Base-by-base conservation (phyloP, 2,797 vertebrate species). In the Helostoma temminkii region DNA sequence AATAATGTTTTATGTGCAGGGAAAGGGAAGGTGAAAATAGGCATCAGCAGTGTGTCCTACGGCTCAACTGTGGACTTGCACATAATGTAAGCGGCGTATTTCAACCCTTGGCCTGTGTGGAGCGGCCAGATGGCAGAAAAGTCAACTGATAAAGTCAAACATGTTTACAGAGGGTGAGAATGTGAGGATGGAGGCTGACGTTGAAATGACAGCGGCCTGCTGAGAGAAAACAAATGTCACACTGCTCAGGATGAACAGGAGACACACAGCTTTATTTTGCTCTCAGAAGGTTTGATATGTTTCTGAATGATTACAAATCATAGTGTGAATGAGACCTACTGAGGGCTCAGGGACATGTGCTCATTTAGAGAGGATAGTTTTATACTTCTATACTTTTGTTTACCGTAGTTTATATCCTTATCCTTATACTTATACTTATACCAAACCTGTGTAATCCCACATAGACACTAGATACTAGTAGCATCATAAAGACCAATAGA, bases 131-230 rank as follows among this genome's bases (percentile, higher is more conserved):
- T 91, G 90, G 86, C 80, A 71, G 57, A 71, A 74, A 83, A 90
- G 88, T 88, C 85, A 80, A 88, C 71, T 42, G 71, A 82, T 85
- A 76, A 88, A 90, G 87, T 91, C 86, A 85, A 85, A 80, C 83
- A 59, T 88, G 84, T 80, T 89, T 84, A 75, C 55, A 30, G 68
- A 70, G 73, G 69, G 76, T 72, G 86, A 68, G 76, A 83, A 72
- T 68, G 82, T 76, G 80, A 55, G 74, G 66, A 81, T 34, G 77
- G 81, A 76, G 84, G 80, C 80, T 66, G 74, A 83, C 74, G 87
- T 66, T 24, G 68, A 74, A 73, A 66, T 76, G 89, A 86, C 71
- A 70, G 82, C 65, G 4, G 58, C 80, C 76, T 21, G 82, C 81
- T 63, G 76, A 14, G 73, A 50, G 30, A 66, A 37, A 24, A 36